Evolutionary conservation across 2,888 invertebrate species (phyloP), one percentile per base, ranked within the genome.

Genomic region (Folsomia manolachei): DNA sequence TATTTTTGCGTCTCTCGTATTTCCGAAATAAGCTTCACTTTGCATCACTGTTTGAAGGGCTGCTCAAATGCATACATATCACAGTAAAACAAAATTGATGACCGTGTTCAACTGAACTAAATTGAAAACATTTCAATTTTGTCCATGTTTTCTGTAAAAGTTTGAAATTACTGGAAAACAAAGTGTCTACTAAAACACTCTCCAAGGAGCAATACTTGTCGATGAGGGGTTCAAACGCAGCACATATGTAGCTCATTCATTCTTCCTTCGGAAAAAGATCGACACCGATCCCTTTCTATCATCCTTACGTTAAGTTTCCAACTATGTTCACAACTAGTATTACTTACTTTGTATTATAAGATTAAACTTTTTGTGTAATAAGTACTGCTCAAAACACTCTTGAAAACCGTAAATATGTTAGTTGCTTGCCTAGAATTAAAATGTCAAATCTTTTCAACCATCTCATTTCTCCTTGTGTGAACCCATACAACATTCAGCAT

Each of bases 201-300:
- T 75, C 79, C 19, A 71, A 72, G 75, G 77, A 76, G 74, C 70
- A 76, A 79, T 79, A 78, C 71, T n/a, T 72, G 73, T 60, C 74
- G 79, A 77, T 79, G 79, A 79, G 70, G 75, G 78, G 77, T 78
- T 75, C 73, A 72, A 69, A n/a, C n/a, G n/a, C n/a, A n/a, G 39
- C 39, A 4, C 39, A 14, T 14, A 39, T 39, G 39, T 39, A 14
- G 39, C 14, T 4, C 39, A 39, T 39, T 63, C 27, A 18, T 27
- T 27, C 25, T 14, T n/a, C n/a, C 39, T n/a, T 65, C 65, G 7
- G 39, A 9, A 39, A 4, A 39, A 39, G 39, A 39, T 39, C 39
- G 39, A 39, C 39, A 39, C 14, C 39, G 39, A 39, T 14, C 39
- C 39, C 39, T 39, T n/a, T 39, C 39, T 14, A 39, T 39, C 39